These are phyloP conservation scores for Craseonycteris thonglongyai DNA, from an alignment of 2,113 vertebrate species.

Conservation along the genomic window DNA sequence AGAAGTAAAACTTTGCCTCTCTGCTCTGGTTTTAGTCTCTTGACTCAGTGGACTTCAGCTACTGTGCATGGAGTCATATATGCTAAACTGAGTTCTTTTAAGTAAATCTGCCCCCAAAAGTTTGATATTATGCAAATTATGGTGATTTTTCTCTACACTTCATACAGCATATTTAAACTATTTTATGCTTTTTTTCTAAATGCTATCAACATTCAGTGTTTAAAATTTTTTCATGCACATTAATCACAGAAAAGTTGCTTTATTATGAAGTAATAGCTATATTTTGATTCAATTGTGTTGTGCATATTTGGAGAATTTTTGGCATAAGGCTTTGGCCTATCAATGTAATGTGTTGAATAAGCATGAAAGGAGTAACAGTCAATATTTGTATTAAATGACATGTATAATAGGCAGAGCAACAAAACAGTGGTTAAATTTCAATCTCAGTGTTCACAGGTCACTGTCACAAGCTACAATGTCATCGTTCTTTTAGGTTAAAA, in stretches of 20 bases:
- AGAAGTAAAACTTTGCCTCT: not conserved
- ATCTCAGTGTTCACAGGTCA: not conserved
- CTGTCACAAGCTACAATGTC: constrained; percentile 31
- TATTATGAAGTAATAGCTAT: not conserved
- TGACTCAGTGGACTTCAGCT: not conserved
- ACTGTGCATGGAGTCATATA: not conserved
- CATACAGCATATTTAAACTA: not conserved
- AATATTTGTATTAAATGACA: constrained; percentile 48
- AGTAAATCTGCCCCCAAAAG: not conserved
- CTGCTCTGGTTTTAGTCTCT: not conserved
- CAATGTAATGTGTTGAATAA: constrained; percentile 49
- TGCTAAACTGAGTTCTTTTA: not conserved
- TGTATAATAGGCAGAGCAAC: constrained; percentile 38
- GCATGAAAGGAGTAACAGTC: constrained; percentile 33
- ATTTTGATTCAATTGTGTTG: constrained; percentile 42
- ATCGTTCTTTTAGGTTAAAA: not conserved
- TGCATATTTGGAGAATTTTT: constrained; percentile 24
- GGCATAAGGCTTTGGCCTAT: constrained; percentile 30
- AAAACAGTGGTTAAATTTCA: constrained; percentile 55
- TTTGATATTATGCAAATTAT: not conserved
- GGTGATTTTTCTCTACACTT: not conserved
- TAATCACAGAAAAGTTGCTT: constrained; percentile 2
- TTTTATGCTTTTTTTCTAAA: constrained; percentile 19
- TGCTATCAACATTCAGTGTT: not conserved
- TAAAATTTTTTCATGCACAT: not conserved